Evolutionary conservation across 2,113 vertebrate genomes (phyloP), one percentile per base, ranked within the genome.

Genomic region (Saiga tatarica): DNA sequence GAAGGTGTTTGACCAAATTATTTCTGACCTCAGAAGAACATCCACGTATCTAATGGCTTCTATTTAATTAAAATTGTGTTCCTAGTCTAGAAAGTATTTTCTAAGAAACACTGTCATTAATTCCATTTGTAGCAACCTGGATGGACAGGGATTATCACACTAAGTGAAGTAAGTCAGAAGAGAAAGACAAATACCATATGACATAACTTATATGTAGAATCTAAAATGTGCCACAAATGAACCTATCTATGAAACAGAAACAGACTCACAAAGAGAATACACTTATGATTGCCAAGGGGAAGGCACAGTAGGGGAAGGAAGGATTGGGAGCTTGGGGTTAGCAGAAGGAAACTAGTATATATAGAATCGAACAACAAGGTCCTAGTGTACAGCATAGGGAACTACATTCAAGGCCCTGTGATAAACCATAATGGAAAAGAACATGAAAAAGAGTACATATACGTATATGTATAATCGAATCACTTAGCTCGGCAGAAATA

Each of bases 31-130:
- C 26, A 91, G 86, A 96, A 97, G 30, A 47, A 88, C 95, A 89
- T 53, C 71, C 47, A 87, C 62, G 84, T 74, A 89, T 17, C 30
- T 83, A 92, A 95, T 96, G 89, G 57, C n/a, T 98, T 98, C 79
- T 89, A 95, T 74, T 97, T 95, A 98, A 95, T 98, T 97, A 97
- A 97, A 96, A 97, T 91, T 97, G 67, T 97, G 89, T 96, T 89
- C 94, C 30, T 85, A 93, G 62, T 53, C 23, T 81, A 97, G 97
- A 97, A 97, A 97, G 96, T 91, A 96, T 96, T 96, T 97, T 95
- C 62, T 87, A 96, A 96, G 95, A 96, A 94, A 91, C 88, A 42
- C 7, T 89, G 95, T 92, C 87, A 96, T 81, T 52, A 52, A 52
- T 81, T 50, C 5, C 30, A n/a, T 52, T 52, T n/a, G 47, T 30